These are phyloP conservation scores for Drosophila varians DNA, from an alignment of 1,140 invertebrate species.

Conservation along the genomic window DNA sequence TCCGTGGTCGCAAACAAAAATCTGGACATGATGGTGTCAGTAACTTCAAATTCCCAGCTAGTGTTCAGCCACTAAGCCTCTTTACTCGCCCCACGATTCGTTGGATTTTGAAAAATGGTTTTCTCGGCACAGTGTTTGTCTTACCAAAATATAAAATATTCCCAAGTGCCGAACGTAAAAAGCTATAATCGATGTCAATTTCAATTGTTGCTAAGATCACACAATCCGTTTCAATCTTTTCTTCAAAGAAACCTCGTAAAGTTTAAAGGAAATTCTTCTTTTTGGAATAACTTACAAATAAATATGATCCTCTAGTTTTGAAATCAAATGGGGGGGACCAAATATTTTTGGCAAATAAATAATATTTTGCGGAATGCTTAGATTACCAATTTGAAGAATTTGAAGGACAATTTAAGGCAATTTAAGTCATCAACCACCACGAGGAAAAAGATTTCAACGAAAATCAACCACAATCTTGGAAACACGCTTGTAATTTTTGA, in stretches of 20 bases:
- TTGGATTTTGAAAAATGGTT: not conserved
- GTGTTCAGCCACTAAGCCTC: not conserved
- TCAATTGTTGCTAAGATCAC: conserved; percentile 12
- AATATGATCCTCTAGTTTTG: not conserved
- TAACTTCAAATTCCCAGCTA: not conserved
- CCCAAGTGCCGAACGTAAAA: conserved; percentile 11
- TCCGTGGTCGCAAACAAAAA: conserved; percentile 37
- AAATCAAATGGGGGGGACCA: not conserved
- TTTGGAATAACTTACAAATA: not conserved
- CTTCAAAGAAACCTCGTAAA: no score
- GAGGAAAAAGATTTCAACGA: not conserved
- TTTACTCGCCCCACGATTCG: not conserved
- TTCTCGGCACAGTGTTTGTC: conserved; percentile 21
- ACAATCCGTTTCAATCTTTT: not conserved
- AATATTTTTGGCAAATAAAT: not conserved
- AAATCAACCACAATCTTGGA: not conserved
- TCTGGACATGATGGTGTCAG: conserved; percentile 48
- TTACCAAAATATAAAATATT: conserved; percentile 35
- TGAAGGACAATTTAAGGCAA: not conserved
- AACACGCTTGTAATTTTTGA: not conserved
- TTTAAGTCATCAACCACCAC: not conserved
- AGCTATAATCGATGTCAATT: conserved; percentile 6
- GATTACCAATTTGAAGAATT: not conserved
- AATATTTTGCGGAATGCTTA: not conserved
- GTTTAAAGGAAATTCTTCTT: no score